Conservation (phyloP, 2,113 vertebrate species). For the Thalassarche chlororhynchos region DNA sequence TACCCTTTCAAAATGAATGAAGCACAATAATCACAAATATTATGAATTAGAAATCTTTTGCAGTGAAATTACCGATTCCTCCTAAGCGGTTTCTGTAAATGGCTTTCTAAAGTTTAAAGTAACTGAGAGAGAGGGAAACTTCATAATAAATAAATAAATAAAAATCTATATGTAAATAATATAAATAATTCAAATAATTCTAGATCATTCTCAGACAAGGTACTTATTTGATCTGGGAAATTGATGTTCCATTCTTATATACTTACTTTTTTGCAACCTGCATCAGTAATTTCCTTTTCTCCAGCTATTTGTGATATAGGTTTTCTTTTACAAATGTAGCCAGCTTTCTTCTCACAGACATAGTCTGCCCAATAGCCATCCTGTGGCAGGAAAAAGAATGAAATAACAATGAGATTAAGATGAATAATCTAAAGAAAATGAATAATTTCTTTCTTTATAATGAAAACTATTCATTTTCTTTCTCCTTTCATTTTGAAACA, state of each 20-base stretch:
- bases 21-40: not conserved
- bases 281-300: not conserved
- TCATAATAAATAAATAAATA: not conserved
- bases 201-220: not conserved
- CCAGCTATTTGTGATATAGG: not conserved
- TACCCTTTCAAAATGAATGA: not conserved
- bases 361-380: conserved; percentile 42
- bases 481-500: not conserved
- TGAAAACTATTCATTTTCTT: not conserved
- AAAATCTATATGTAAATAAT: not conserved
- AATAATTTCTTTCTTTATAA: not conserved
- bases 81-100: not conserved
- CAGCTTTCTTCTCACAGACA: conserved; percentile 2
- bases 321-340: conserved; percentile 53
- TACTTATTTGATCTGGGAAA: not conserved
- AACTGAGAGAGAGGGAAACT: not conserved
- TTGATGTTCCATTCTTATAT: rapidly evolving
- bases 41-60: not conserved
- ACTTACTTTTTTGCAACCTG: conserved; percentile 26
- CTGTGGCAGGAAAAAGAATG: not conserved
- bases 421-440: not conserved
- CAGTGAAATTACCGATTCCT: not conserved
- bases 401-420: not conserved
- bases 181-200: not conserved
- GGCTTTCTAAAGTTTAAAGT: not conserved